These are phyloP conservation scores for Esox masquinongy DNA, from an alignment of 2,797 vertebrate species.

Conservation along the genomic window DNA sequence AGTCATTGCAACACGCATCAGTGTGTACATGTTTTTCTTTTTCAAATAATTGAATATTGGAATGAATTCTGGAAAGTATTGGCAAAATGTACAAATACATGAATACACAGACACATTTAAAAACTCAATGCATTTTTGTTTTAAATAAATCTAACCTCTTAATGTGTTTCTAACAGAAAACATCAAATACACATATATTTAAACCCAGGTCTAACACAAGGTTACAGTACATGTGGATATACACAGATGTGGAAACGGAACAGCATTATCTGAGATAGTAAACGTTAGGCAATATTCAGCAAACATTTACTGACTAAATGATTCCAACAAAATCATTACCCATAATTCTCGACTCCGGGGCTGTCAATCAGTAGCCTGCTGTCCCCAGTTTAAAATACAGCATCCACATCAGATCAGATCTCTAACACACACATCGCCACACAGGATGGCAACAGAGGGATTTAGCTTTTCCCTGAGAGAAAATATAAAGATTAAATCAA, in stretches of 20 bases:
- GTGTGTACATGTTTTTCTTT: too few species aligned
- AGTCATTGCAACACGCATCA: too few species aligned
- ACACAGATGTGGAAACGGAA: background rate
- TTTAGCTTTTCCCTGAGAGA: slow-evolving; percentile 30
- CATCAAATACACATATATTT: background rate
- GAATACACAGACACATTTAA: too few species aligned
- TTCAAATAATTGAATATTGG: too few species aligned
- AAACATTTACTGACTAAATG: slow-evolving; percentile 35
- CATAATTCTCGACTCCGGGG: slow-evolving; percentile 18
- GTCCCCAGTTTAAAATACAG: slow-evolving; percentile 23
- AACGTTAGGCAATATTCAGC: background rate
- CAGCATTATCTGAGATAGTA: background rate
- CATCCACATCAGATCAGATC: slow-evolving; percentile 1
- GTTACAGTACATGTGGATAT: background rate
- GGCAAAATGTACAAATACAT: too few species aligned
- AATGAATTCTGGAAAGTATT: too few species aligned
- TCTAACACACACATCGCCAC: background rate
- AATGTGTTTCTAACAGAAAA: background rate
- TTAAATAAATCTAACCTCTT: too few species aligned
- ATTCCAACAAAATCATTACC: slow-evolving; percentile 29
- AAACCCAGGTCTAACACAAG: background rate
- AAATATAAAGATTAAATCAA: slow-evolving; percentile 44
- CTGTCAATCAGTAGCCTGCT: background rate
- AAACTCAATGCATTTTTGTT: too few species aligned
- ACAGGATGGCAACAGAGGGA: background rate